These are phyloP conservation scores for Larimichthys polyactis DNA, from an alignment of 2,113 vertebrate species.

Conservation along the genomic window DNA sequence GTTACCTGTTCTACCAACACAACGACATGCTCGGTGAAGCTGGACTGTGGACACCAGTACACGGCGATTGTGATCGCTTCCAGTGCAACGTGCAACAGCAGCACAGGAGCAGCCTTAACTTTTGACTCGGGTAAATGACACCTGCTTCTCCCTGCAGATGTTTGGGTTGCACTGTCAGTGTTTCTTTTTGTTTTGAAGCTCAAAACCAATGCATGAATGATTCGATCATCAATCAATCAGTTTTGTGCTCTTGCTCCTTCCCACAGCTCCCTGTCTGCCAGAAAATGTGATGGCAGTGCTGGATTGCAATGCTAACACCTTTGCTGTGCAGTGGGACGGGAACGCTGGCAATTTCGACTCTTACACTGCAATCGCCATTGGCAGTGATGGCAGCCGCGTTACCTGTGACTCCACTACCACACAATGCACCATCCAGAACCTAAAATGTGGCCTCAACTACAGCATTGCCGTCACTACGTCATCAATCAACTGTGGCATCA, in stretches of 20 bases:
- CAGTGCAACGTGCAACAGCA: slow-evolving; percentile 78
- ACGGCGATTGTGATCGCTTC: slow-evolving; percentile 75
- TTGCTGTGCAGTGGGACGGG: slow-evolving; percentile 79
- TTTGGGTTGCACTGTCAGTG: neutral
- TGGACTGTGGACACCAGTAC: slow-evolving; percentile 79
- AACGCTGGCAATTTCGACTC: neutral
- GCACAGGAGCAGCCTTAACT: slow-evolving; percentile 17
- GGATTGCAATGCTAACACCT: slow-evolving; percentile 74
- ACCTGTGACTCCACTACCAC: slow-evolving; percentile 70
- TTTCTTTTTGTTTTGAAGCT: neutral
- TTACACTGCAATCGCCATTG: slow-evolving; percentile 80
- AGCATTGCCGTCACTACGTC: slow-evolving; percentile 76
- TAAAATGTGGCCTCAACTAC: slow-evolving; percentile 82
- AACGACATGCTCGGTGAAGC: slow-evolving; percentile 70
- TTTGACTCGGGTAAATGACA: slow-evolving; percentile 78
- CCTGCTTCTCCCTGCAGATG: neutral
- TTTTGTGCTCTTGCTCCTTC: neutral
- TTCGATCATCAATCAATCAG: neutral
- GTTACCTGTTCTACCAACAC: slow-evolving; percentile 73
- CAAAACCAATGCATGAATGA: neutral
- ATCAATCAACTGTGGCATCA: slow-evolving; percentile 61
- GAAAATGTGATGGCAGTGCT: slow-evolving; percentile 69
- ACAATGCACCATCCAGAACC: slow-evolving; percentile 73
- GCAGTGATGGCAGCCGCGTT: slow-evolving; percentile 52
- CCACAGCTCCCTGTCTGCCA: slow-evolving; percentile 83